Percentiles rank a stretch among this genome's conserved stretches.
Conservation (phyloP, 2,797 vertebrate species). For the Hippoglossus hippoglossus region DNA sequence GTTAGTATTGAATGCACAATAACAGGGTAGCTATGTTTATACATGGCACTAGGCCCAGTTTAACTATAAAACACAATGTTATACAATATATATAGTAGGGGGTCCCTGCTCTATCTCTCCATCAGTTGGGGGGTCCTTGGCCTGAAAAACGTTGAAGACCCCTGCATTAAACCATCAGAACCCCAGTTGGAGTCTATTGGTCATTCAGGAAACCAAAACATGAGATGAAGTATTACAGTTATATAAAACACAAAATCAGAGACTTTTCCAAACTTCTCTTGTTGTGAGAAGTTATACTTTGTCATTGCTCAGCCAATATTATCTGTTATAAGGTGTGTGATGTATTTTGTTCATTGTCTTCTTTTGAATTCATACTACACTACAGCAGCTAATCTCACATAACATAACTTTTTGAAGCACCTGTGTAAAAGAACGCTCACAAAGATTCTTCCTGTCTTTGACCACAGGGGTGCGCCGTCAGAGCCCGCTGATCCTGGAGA, state of each 20-base stretch:
- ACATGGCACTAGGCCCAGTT: too few relatives aligned
- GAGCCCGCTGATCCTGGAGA: constrained; percentile 53
- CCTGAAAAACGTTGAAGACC: too few relatives aligned
- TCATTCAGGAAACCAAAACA: background rate
- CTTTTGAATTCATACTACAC: background rate
- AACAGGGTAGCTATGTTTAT: too few relatives aligned
- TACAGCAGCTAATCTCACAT: background rate
- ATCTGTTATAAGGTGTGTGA: background rate
- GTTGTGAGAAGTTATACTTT: background rate
- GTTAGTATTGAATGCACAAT: too few relatives aligned
- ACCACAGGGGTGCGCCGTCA: constrained; percentile 71
- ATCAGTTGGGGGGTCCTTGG: too few relatives aligned
- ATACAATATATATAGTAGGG: too few relatives aligned
- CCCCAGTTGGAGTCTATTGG: background rate
- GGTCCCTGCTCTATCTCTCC: too few relatives aligned
- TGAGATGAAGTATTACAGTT: background rate
- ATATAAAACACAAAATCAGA: background rate
- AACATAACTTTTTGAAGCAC: too few relatives aligned
- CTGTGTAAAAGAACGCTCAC: constrained; percentile 7
- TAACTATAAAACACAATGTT: too few relatives aligned
- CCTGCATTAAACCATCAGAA: too few relatives aligned
- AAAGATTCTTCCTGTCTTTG: constrained; percentile 36
- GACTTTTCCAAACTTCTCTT: background rate
- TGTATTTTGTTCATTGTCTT: background rate
- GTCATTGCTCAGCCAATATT: background rate